Percentiles rank a stretch among this genome's conserved stretches.
These are phyloP conservation scores for Halcyon leucocephala DNA, from an alignment of 2,797 vertebrate species.

Conservation along the genomic window DNA sequence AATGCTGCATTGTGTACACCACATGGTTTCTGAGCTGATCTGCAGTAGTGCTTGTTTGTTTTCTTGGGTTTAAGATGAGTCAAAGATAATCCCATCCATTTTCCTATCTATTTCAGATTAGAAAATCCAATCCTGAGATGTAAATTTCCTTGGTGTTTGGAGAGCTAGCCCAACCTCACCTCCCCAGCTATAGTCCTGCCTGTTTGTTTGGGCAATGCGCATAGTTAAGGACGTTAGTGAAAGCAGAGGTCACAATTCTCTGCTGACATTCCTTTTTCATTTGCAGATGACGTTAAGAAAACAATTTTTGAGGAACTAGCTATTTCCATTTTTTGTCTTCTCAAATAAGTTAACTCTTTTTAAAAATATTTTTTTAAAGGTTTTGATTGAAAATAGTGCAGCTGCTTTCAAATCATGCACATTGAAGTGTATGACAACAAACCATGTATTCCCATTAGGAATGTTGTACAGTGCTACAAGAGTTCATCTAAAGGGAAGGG, in stretches of 20 bases:
- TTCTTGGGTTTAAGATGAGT: neutral
- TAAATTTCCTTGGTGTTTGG: neutral
- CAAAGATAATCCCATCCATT: neutral
- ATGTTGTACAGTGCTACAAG: neutral
- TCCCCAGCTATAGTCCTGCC: neutral
- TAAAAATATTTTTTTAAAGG: neutral
- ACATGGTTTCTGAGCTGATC: neutral
- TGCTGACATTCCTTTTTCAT: neutral
- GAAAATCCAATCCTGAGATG: neutral
- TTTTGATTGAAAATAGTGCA: neutral
- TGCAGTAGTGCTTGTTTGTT: neutral
- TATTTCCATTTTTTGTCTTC: neutral
- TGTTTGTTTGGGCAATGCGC: neutral
- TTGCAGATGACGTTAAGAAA: neutral
- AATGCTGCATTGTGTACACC: neutral
- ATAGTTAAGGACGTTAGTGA: neutral
- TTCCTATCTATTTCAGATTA: neutral
- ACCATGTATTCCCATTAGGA: neutral
- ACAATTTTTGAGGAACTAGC: neutral
- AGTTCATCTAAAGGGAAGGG: neutral
- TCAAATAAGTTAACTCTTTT: neutral
- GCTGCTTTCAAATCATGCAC: neutral
- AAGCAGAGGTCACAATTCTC: neutral
- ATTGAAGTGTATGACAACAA: neutral
- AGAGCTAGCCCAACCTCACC: neutral